Evolutionary conservation across 2,888 invertebrate species (phyloP).

Genomic region (Tetrapedia diversipes): DNA sequence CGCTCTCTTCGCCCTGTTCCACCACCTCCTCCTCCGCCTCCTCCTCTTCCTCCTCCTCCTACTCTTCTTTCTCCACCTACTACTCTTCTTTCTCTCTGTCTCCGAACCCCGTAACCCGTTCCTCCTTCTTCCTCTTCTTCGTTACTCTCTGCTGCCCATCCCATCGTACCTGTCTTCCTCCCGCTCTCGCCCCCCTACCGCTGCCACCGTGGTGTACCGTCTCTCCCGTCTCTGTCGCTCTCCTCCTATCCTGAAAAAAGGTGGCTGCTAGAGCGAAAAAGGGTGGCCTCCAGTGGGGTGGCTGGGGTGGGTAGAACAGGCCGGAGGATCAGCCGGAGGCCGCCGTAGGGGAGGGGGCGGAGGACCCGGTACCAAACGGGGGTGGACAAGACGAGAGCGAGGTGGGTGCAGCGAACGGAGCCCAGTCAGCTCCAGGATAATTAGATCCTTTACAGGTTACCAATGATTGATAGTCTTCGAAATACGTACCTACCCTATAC

Average conservation of each 20-base stretch:
- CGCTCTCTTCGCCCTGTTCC: slow-evolving; percentile 21
- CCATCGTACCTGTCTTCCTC: slow-evolving; percentile 28
- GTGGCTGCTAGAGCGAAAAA: slow-evolving; percentile 72
- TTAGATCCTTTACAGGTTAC: slow-evolving; percentile 75
- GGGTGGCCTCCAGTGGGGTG: slow-evolving; percentile 61
- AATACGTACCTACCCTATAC: slow-evolving; percentile 65
- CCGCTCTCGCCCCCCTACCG: slow-evolving; percentile 22
- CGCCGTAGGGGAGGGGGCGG: slow-evolving; percentile 13
- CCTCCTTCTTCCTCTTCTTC: slow-evolving; percentile 37
- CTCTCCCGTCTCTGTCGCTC: slow-evolving; percentile 49
- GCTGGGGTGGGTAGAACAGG: slow-evolving; percentile 49
- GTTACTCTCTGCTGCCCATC: slow-evolving; percentile 9
- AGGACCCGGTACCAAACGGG: slow-evolving; percentile 59
- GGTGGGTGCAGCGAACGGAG: slow-evolving; percentile 71
- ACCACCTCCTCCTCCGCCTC: slow-evolving; percentile 9
- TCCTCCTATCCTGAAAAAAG: slow-evolving; percentile 68
- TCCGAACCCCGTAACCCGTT: slow-evolving; percentile 45
- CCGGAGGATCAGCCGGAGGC: slow-evolving; percentile 46
- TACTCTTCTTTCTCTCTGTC: slow-evolving; percentile 41
- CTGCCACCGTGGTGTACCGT: slow-evolving; percentile 26
- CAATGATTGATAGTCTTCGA: slow-evolving; percentile 75
- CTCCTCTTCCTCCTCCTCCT: slow-evolving; percentile 7
- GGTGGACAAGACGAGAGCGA: slow-evolving; percentile 71
- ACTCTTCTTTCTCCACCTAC: neutral
- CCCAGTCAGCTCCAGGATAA: slow-evolving; percentile 75